Conservation (phyloP, 2,113 vertebrate species). For the Galeopterus variegatus region DNA sequence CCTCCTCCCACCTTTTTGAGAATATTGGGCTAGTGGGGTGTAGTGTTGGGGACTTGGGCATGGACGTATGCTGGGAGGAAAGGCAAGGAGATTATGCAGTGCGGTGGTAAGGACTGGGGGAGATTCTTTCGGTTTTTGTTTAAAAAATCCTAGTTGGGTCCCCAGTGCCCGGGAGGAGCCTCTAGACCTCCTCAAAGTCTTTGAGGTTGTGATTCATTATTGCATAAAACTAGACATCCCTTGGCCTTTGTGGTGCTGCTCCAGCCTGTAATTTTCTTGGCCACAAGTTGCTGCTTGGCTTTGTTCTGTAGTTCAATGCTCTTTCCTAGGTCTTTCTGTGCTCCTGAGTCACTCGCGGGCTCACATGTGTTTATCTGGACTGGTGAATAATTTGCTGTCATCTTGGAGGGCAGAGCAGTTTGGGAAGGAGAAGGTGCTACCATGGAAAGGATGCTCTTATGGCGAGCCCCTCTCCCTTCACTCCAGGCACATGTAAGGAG, state of each 20-base stretch:
- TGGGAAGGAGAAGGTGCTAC: not conserved
- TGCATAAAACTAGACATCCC: constrained; percentile 81
- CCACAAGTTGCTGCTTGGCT: constrained; percentile 71
- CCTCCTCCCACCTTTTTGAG: not conserved
- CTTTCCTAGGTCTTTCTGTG: constrained; percentile 74
- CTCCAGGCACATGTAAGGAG: not conserved
- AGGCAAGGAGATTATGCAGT: not conserved
- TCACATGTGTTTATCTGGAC: not conserved
- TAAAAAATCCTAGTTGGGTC: constrained; percentile 33
- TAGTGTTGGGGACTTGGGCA: too few relatives aligned
- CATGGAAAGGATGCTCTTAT: not conserved
- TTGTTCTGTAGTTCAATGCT: constrained; percentile 83
- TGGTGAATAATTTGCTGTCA: not conserved
- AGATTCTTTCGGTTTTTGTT: not conserved
- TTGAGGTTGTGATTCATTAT: constrained; percentile 86
- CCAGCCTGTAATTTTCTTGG: constrained; percentile 82
- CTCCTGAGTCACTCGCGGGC: constrained; percentile 42
- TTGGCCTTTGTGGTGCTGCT: constrained; percentile 69
- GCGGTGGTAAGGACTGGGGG: too few relatives aligned
- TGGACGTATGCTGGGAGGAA: not conserved
- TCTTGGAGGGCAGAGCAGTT: not conserved
- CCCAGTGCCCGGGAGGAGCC: not conserved
- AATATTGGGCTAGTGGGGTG: not conserved
- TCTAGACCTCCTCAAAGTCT: constrained; percentile 77
- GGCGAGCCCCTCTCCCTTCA: not conserved